These are phyloP conservation scores for Muricea muricata DNA, from an alignment of 92 coral and sea anemone genomes.

Conservation along the genomic window DNA sequence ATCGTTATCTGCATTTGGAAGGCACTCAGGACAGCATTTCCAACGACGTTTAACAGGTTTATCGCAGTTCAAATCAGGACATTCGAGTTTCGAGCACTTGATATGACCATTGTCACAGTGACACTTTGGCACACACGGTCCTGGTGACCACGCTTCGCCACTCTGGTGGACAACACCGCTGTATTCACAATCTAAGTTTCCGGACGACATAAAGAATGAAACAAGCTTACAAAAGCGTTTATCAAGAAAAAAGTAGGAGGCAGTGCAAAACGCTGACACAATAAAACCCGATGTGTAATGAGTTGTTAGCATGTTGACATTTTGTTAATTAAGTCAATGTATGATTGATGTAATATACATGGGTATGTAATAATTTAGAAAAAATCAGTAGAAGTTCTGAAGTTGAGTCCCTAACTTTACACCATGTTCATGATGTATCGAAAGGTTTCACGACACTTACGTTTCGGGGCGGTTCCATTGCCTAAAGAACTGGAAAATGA, in stretches of 20 bases:
- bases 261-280: no score
- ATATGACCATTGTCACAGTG: constrained; percentile 82
- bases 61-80: constrained; percentile 96
- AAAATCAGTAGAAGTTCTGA: no score
- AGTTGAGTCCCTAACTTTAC: no score
- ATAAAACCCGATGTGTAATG: no score
- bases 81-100: constrained; percentile 86
- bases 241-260: not conserved
- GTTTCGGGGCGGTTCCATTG: constrained; percentile 15
- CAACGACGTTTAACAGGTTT: constrained; percentile 77
- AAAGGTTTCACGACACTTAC: not conserved
- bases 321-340: no score
- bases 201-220: not conserved
- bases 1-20: constrained; percentile 63
- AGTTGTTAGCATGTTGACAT: no score
- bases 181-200: constrained; percentile 69
- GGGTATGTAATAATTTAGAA: no score
- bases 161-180: constrained; percentile 77
- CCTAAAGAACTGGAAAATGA: not conserved
- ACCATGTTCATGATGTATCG: no score
- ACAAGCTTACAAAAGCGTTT: no score
- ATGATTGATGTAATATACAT: no score
- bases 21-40: constrained; percentile 97
- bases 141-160: constrained; percentile 97
- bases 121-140: constrained; percentile 96